Evolutionary conservation across 2,113 vertebrate genomes (phyloP).

Genomic region (Lasiurus cinereus): DNA sequence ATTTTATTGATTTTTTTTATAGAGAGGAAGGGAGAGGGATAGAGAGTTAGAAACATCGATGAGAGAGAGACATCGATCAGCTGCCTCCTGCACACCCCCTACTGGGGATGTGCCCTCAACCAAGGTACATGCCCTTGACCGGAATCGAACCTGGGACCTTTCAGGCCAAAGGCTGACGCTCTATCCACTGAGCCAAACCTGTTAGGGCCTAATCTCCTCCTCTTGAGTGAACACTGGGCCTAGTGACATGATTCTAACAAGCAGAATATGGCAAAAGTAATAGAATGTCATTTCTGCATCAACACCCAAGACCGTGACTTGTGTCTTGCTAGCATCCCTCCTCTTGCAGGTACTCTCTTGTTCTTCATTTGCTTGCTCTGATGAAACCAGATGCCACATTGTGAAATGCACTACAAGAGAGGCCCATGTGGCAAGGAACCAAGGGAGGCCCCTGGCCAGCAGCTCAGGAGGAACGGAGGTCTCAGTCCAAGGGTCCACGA

Average conservation of each 20-base stretch:
- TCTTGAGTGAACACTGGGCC: neutral
- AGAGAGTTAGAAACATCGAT: too few species aligned
- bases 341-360: neutral
- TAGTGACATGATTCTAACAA: neutral
- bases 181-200: too few species aligned
- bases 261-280: neutral
- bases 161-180: too few species aligned
- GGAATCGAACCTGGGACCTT: too few species aligned
- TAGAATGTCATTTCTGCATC: neutral
- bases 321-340: neutral
- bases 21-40: too few species aligned
- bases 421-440: neutral
- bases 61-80: too few species aligned
- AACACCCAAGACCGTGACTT: neutral
- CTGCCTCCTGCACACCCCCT: too few species aligned
- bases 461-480: slow-evolving; percentile 18
- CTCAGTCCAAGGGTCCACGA: neutral
- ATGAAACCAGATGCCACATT: neutral
- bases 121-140: too few species aligned
- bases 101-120: too few species aligned
- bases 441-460: neutral
- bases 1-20: too few species aligned
- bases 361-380: neutral
- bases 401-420: neutral
- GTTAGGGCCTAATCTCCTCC: neutral